phyloP scores from a whole-genome alignment of 2,888 invertebrate species.

The Schizaphis graminum region DNA sequence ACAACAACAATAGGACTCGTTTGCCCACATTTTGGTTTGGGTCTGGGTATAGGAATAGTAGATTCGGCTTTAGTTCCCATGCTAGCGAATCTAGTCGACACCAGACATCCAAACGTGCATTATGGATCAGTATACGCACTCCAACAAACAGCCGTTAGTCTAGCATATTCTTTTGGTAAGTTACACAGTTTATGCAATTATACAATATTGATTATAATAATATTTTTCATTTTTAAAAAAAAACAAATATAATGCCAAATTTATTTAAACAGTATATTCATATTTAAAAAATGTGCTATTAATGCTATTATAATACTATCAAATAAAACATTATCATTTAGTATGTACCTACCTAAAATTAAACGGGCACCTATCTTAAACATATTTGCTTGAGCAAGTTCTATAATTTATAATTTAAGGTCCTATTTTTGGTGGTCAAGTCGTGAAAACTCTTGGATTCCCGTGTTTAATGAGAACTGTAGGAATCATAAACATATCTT shows the following conservation, averaged over 20 bases:
- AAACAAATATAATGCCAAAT: neutral
- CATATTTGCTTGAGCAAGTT: neutral
- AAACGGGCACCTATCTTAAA: neutral
- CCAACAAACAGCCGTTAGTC: conserved; percentile 84
- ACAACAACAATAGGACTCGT: conserved; percentile 76
- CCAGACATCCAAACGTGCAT: conserved; percentile 74
- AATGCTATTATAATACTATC: neutral
- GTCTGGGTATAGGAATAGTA: conserved; percentile 84
- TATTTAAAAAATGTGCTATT: neutral
- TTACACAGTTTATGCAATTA: neutral
- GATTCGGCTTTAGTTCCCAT: conserved; percentile 87
- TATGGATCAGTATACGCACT: conserved; percentile 87
- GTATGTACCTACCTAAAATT: neutral
- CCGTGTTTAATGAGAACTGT: conserved; percentile 81
- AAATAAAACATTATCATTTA: neutral
- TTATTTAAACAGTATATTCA: neutral
- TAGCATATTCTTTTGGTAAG: conserved; percentile 83
- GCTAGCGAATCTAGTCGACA: conserved; percentile 81
- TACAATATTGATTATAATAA: too few species aligned
- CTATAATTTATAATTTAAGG: conserved; percentile 72
- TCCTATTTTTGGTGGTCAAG: conserved; percentile 81
- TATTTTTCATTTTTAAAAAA: neutral
- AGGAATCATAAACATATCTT: conserved; percentile 79
- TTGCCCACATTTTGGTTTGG: conserved; percentile 84
- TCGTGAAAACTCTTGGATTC: conserved; percentile 80